Evolutionary conservation across 2,113 vertebrate species (phyloP), one percentile per base, ranked within the genome.

Genomic region (Lates calcarifer): DNA sequence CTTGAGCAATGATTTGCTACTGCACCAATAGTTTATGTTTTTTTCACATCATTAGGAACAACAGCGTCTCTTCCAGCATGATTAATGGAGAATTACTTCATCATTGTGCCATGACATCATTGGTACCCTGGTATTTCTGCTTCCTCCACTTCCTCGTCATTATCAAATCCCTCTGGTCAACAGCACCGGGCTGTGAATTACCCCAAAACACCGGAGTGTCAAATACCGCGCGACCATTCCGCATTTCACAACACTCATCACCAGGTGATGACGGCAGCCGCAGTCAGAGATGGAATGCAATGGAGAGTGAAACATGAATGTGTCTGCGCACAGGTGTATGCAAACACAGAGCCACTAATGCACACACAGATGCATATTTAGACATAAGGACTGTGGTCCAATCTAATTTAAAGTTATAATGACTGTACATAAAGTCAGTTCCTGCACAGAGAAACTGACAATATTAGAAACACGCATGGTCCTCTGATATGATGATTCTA

Each of bases 231-330:
- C 74, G 62, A 65, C 68, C 60, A 17, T 84, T 68, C 84, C 8
- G 83, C 74, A 94, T 94, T 91, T 92, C 88, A 69, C 88, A 90
- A 92, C 91, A 89, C 35, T 51, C 56, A 74, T 84, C 86, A 74
- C 45, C 7, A 17, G 57, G 57, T 8, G 51, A 81, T 89, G 90
- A 87, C 53, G 74, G 81, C 83, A 72, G 75, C 60, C 14, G 9
- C 66, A 88, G 83, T 80, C 79, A 77, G 56, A 85, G 67, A 82
- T 26, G 76, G 64, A 87, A 84, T 9, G 33, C 24, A 66, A 26
- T n/a, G n/a, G 13, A 43, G 24, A 70, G 47, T 29, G 51, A 28
- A 33, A 43, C 65, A 74, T 56, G 71, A 63, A 57, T 35, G 67
- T 67, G 67, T 67, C 33, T 4, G 6, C 33, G 33, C 33, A 33